These are phyloP conservation scores for Apostichopus leukothele DNA, from an alignment of 53 echinoderm and acorn worm species.

Conservation along the genomic window DNA sequence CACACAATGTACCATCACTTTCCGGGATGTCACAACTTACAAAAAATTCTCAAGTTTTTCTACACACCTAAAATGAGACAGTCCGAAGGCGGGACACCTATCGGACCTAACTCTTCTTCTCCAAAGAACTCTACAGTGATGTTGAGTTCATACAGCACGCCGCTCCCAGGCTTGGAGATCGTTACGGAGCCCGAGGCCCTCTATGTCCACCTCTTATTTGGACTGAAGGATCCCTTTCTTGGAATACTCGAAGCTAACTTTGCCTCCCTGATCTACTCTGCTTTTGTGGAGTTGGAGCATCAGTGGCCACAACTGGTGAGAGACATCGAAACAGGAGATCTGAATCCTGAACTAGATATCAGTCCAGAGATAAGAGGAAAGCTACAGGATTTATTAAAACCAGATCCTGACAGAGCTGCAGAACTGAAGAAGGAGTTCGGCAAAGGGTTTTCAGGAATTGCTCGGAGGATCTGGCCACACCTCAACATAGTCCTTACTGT, in stretches of 20 bases:
- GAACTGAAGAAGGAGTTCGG: constrained; percentile 75
- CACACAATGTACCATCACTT: constrained; percentile 65
- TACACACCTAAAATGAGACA: constrained; percentile 73
- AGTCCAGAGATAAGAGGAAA: constrained; percentile 52
- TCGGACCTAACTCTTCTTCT: constrained; percentile 90
- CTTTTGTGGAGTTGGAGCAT: constrained; percentile 70
- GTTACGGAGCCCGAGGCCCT: constrained; percentile 73
- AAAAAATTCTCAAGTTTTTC: constrained; percentile 82
- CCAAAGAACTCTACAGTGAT: constrained; percentile 70
- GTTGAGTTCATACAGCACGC: constrained; percentile 75
- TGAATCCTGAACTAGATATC: constrained; percentile 66
- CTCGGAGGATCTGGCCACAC: constrained; percentile 81
- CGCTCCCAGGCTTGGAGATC: constrained; percentile 76
- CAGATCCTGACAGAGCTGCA: constrained; percentile 75
- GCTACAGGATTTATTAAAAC: constrained; percentile 62
- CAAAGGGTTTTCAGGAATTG: constrained; percentile 82
- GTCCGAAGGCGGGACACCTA: constrained; percentile 72
- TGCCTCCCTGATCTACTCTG: constrained; percentile 80
- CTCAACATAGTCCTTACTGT: constrained; percentile 74
- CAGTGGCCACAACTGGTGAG: constrained; percentile 73
- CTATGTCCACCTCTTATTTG: constrained; percentile 84
- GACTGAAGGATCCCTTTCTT: constrained; percentile 71
- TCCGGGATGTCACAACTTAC: constrained; percentile 73
- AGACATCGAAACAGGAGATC: constrained; percentile 69
- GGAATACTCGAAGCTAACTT: constrained; percentile 89